Evolutionary conservation across 2,113 vertebrate genomes (phyloP), one percentile per base, ranked within the genome.

Genomic region (Macroglossus sobrinus): DNA sequence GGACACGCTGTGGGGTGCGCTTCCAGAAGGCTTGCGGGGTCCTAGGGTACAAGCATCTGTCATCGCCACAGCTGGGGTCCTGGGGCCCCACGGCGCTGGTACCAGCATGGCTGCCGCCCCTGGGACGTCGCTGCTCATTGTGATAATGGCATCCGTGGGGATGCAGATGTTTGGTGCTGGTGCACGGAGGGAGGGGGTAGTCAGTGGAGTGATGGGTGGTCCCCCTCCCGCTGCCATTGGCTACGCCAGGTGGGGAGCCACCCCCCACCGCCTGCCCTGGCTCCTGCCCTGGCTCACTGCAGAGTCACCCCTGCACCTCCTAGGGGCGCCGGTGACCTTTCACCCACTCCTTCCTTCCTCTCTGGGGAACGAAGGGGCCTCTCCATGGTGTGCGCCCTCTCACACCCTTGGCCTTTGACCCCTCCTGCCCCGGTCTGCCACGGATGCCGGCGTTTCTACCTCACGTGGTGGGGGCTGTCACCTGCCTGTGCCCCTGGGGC

Each of bases 131-230:
- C 15, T 0, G 12, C 24, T 35, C 64, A 40, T 6, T 21, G 24
- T 2, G 63, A 26, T n/a, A 0, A 1, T 0, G 1, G 21, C 16
- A 0, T 6, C 40, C 63, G 11, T 4, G 0, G 19, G 28, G 47
- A 43, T n/a, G 47, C 74, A n/a, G 74, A 24, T 1, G 47, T 18
- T 68, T 24, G 2, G 13, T 11, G 74, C 28, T 5, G 28, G 26
- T 18, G 7, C 2, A 0, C 1, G 61, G 50, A 68, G 35, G 11
- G 5, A 4, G 26, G n/a, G 8, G 35, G 26, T 6, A 5, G 22
- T 13, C 30, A 47, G 45, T 0, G 15, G 47, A 35, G 28, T 1
- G 30, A 19, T 1, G 15, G 38, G 33, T 22, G 33, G 21, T 35
- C 38, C 35, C 30, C 21, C 19, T 11, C 45, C 26, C 75, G 18